A percentile compares a stretch with the other conserved stretches of the same genome.
Conservation (phyloP, 2,888 invertebrate species). For the Conus canariensis region DNA sequence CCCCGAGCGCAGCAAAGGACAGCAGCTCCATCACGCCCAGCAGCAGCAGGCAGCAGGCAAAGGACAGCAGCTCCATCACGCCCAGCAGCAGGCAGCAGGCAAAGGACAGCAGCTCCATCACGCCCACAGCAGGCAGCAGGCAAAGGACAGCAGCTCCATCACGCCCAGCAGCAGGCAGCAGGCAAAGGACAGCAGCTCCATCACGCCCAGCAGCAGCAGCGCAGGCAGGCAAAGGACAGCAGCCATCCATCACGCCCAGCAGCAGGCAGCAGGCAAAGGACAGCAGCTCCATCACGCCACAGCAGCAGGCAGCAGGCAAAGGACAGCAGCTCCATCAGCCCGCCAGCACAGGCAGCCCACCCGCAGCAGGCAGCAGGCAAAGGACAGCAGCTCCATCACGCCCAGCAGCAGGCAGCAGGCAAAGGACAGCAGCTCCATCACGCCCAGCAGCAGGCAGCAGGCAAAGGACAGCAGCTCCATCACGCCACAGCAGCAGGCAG, state of each 20-base stretch:
- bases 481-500: conserved; percentile 61
- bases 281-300: conserved; percentile 61
- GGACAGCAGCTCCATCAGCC: conserved; percentile 63
- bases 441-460: conserved; percentile 60
- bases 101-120: conserved; percentile 64
- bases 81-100: conserved; percentile 60
- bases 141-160: conserved; percentile 63
- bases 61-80: conserved; percentile 63
- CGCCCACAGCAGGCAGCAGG: conserved; percentile 59
- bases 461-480: conserved; percentile 64
- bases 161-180: conserved; percentile 62
- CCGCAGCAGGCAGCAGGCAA: conserved; percentile 57
- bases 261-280: conserved; percentile 61
- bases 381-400: conserved; percentile 63
- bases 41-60: conserved; percentile 59
- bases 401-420: conserved; percentile 60
- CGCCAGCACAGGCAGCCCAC: conserved; percentile 61
- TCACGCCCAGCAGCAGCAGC: conserved; percentile 61
- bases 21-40: conserved; percentile 63
- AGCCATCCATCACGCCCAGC: conserved; percentile 65
- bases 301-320: conserved; percentile 62
- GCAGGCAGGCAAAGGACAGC: conserved; percentile 61
- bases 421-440: conserved; percentile 64
- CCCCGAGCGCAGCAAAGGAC: conserved; percentile 63
- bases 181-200: conserved; percentile 62